These are phyloP conservation scores for Alaudala cheleensis DNA, from an alignment of 2,113 vertebrate species.

Conservation along the genomic window DNA sequence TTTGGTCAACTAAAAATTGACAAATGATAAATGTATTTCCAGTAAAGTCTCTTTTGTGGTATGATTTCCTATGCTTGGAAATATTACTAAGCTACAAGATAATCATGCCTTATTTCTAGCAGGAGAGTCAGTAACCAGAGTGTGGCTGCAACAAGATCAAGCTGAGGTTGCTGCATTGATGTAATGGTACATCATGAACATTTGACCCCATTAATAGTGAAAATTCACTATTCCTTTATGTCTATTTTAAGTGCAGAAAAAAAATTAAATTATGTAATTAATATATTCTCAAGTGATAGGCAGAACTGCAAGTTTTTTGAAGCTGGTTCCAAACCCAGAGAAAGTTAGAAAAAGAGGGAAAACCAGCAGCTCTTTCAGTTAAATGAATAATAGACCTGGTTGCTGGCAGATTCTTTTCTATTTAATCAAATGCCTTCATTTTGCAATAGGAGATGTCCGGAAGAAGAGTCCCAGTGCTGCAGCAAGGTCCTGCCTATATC, in stretches of 20 bases:
- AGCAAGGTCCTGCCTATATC: background rate
- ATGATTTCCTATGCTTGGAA: background rate
- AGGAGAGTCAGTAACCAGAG: background rate
- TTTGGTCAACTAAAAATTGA: background rate
- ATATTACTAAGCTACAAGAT: background rate
- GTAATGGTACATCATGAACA: background rate
- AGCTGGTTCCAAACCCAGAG: background rate
- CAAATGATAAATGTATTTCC: background rate
- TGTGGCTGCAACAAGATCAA: background rate
- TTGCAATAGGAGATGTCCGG: accelerated
- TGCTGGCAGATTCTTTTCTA: background rate
- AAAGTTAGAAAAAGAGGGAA: background rate
- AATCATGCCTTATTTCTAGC: background rate
- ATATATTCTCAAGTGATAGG: background rate
- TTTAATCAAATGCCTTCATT: background rate
- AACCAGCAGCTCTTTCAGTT: background rate
- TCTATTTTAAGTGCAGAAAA: background rate
- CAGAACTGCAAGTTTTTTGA: background rate
- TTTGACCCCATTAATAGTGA: background rate
- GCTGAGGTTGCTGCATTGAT: background rate
- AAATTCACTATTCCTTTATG: background rate
- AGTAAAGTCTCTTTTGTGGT: background rate
- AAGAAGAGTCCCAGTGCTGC: background rate
- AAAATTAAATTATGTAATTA: background rate
- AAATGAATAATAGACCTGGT: background rate